phyloP scores from a whole-genome alignment of 2,888 invertebrate species.

The Alloplasta piceator region DNA sequence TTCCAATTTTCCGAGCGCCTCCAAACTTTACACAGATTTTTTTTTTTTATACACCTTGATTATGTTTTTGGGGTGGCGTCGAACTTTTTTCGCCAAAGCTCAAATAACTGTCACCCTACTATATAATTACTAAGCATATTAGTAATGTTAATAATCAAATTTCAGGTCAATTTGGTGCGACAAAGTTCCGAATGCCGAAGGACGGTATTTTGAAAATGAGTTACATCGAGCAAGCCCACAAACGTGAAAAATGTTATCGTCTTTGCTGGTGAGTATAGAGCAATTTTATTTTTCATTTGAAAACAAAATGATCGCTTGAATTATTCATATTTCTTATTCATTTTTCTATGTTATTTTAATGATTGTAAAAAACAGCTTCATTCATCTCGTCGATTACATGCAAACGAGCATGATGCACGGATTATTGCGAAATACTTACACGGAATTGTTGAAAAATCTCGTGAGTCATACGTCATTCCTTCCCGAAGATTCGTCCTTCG shows the following conservation, averaged over 20 bases:
- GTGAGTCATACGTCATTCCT: constrained; percentile 85
- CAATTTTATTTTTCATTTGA: constrained; percentile 24
- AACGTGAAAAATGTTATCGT: constrained; percentile 91
- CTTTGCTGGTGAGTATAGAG: constrained; percentile 87
- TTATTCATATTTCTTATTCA: constrained; percentile 18
- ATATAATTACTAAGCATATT: not conserved
- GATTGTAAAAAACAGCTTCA: constrained; percentile 84
- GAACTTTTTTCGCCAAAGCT: too few relatives aligned
- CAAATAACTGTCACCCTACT: too few relatives aligned
- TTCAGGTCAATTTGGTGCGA: constrained; percentile 69
- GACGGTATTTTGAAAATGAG: constrained; percentile 87
- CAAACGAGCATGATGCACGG: constrained; percentile 88
- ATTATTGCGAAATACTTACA: constrained; percentile 87
- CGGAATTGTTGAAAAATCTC: constrained; percentile 85
- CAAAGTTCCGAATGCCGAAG: constrained; percentile 74
- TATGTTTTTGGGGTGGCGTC: too few relatives aligned
- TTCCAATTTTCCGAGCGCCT: too few relatives aligned
- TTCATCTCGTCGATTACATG: constrained; percentile 89
- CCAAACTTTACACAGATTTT: too few relatives aligned
- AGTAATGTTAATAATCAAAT: not conserved
- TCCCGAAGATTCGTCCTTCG: constrained; percentile 82
- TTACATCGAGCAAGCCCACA: constrained; percentile 94
- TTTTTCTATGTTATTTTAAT: not conserved
- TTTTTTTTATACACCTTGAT: too few relatives aligned
- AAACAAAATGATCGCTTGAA: not conserved